Evolutionary conservation across 2,797 vertebrate species (phyloP).

Genomic region (Mus minutoides): DNA sequence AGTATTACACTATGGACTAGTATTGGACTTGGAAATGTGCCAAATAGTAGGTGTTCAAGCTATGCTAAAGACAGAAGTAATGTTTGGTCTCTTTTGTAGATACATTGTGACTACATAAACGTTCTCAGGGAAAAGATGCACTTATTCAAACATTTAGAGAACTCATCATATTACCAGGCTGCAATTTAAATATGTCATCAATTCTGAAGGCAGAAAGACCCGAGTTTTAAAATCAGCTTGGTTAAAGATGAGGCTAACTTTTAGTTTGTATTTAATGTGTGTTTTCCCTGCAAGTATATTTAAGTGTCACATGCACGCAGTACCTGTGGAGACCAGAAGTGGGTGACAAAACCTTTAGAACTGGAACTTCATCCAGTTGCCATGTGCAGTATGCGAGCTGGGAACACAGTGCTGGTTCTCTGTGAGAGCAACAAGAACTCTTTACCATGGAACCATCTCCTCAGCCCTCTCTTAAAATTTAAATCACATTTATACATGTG

Average conservation of each 20-base stretch:
- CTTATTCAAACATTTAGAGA: not conserved
- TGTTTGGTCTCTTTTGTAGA: not conserved
- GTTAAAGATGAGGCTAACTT: not conserved
- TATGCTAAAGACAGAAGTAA: not conserved
- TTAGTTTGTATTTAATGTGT: not conserved
- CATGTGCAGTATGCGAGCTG: not conserved
- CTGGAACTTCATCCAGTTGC: not conserved
- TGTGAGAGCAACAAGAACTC: not conserved
- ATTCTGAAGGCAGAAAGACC: not conserved
- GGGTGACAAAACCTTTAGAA: not conserved
- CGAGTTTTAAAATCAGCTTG: conserved; percentile 1
- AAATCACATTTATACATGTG: not conserved
- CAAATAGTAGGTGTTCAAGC: conserved; percentile 21
- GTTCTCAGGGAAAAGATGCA: conserved; percentile 8
- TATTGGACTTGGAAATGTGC: not conserved
- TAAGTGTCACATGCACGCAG: not conserved
- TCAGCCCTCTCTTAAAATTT: not conserved
- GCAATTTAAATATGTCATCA: not conserved
- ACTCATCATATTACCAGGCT: not conserved
- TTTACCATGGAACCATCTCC: not conserved
- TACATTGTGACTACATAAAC: not conserved
- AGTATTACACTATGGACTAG: not conserved
- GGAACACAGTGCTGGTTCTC: not conserved
- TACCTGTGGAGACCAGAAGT: not conserved
- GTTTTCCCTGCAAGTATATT: not conserved